phyloP scores from a whole-genome alignment of 1,140 invertebrate species.

The Lucilia cuprina region DNA sequence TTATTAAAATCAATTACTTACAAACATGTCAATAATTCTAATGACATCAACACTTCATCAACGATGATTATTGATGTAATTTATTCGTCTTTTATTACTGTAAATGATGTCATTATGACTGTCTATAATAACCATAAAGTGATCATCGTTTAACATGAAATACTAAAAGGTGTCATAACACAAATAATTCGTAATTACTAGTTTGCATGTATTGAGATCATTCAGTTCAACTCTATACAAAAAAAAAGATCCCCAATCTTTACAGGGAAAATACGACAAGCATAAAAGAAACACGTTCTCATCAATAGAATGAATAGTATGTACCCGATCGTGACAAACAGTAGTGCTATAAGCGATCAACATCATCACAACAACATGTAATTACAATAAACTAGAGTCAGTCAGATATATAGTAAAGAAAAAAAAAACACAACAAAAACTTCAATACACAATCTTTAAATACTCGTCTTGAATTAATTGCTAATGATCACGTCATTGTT shows the following conservation, averaged over 20 bases:
- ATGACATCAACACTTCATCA: slow-evolving; percentile 23
- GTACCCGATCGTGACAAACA: neutral
- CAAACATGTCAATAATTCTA: neutral
- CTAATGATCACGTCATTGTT: slow-evolving; percentile 21
- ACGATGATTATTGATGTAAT: neutral
- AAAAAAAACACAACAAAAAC: neutral
- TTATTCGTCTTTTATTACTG: neutral
- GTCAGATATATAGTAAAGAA: neutral
- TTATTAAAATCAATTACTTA: too few relatives aligned
- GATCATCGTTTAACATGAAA: neutral
- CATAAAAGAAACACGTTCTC: neutral
- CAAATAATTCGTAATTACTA: neutral
- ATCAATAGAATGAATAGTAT: slow-evolving; percentile 5
- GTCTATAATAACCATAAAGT: neutral
- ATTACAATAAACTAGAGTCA: neutral
- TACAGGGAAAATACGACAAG: neutral
- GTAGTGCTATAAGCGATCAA: neutral
- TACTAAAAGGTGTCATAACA: slow-evolving; percentile 12
- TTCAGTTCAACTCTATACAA: neutral
- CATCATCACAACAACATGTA: neutral
- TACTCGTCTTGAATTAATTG: slow-evolving; percentile 24
- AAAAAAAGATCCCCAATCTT: neutral
- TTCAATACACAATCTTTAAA: neutral
- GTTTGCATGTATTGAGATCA: slow-evolving; percentile 21
- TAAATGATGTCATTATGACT: slow-evolving; percentile 6